A percentile compares a stretch with the other conserved stretches of the same genome.
Evolutionary conservation across 2,888 invertebrate species (phyloP).

Genomic region (Ophion costatus): DNA sequence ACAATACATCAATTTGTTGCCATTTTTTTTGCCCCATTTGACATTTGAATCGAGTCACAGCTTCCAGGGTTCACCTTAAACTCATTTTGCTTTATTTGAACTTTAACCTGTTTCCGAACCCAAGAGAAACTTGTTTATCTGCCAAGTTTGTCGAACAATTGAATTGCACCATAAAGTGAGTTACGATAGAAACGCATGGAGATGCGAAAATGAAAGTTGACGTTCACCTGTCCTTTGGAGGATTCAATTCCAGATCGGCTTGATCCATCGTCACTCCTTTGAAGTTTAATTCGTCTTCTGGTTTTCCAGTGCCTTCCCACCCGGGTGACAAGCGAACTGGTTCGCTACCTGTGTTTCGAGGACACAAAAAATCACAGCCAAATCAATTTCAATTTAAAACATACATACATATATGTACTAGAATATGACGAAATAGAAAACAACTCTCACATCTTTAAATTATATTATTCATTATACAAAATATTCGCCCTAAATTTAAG

Average conservation of each 20-base stretch:
- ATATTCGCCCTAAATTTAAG: no score
- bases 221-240: slow-evolving; percentile 89
- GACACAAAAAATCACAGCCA: background rate
- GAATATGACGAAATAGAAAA: no score
- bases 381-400: background rate
- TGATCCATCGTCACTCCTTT: slow-evolving; percentile 89
- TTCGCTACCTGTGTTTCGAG: slow-evolving; percentile 85
- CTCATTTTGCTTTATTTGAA: no score
- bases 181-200: background rate
- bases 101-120: background rate
- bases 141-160: background rate
- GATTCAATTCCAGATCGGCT: slow-evolving; percentile 89
- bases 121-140: background rate
- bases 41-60: no score
- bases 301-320: slow-evolving; percentile 93
- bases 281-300: slow-evolving; percentile 93
- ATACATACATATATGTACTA: no score
- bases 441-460: no score
- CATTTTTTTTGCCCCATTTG: no score
- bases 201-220: slow-evolving; percentile 11
- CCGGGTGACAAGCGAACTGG: slow-evolving; percentile 94
- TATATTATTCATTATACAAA: no score
- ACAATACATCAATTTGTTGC: no score
- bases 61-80: no score
- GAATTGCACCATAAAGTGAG: no score